These are phyloP conservation scores for Eulithis testata DNA, from an alignment of 2,888 invertebrate species.

Conservation along the genomic window DNA sequence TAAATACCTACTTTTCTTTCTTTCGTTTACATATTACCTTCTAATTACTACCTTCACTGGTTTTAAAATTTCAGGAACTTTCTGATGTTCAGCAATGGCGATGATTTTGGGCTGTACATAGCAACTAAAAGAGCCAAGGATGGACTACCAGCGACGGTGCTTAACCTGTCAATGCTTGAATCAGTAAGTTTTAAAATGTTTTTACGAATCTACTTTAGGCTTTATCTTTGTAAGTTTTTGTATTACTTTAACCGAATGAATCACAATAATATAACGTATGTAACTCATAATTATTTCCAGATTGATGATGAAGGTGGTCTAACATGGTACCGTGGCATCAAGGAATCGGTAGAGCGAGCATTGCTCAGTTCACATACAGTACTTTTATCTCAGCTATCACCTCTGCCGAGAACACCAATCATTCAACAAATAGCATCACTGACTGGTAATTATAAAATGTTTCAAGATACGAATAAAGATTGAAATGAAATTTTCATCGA, in stretches of 20 bases:
- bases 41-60: not conserved
- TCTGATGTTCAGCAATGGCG: constrained; percentile 23
- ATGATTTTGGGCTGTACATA: constrained; percentile 16
- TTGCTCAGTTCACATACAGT: constrained; percentile 13
- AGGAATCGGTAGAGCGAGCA: constrained; percentile 20
- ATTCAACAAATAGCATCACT: constrained; percentile 24
- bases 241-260: not conserved
- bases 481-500: not conserved
- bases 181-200: constrained; percentile 12
- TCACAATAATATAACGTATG: not conserved
- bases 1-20: too few relatives aligned
- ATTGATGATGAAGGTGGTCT: constrained; percentile 17
- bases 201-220: not conserved
- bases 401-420: constrained; percentile 9
- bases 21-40: too few relatives aligned
- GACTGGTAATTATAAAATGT: too few relatives aligned
- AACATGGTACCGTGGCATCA: constrained; percentile 20
- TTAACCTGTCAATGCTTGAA: constrained; percentile 28
- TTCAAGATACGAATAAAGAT: too few relatives aligned
- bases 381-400: constrained; percentile 19
- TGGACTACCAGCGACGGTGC: constrained; percentile 23
- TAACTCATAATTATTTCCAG: constrained; percentile 17
- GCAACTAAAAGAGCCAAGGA: constrained; percentile 20
- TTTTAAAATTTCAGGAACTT: constrained; percentile 20
- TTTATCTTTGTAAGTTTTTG: too few relatives aligned